These are phyloP conservation scores for Babyrousa celebensis DNA, from an alignment of 2,797 vertebrate species.

Conservation along the genomic window DNA sequence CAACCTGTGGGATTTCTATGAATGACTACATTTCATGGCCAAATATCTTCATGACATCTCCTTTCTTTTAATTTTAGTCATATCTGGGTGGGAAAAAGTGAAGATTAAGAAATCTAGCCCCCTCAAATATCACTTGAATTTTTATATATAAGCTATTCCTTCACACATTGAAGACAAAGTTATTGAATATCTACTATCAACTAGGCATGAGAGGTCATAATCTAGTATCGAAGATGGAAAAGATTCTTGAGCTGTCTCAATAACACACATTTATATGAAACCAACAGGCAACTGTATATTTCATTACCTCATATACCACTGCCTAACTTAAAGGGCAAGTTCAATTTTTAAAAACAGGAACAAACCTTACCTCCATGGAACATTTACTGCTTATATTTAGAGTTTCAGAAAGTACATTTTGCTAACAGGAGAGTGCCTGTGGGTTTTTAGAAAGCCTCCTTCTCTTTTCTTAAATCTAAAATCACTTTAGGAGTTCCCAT, in stretches of 20 bases:
- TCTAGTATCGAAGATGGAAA: background rate
- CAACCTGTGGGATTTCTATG: background rate
- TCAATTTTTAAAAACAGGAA: background rate
- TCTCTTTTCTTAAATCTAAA: background rate
- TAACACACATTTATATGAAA: background rate
- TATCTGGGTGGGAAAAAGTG: background rate
- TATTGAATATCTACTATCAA: background rate
- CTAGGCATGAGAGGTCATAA: background rate
- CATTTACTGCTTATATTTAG: background rate
- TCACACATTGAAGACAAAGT: background rate
- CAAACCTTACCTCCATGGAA: background rate
- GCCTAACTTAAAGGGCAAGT: background rate
- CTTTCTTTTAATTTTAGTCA: background rate
- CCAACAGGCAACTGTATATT: background rate
- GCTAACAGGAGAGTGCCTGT: background rate
- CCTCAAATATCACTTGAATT: background rate
- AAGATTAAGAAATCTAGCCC: background rate
- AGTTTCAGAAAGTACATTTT: slow-evolving; percentile 2
- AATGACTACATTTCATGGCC: background rate
- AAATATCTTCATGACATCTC: background rate
- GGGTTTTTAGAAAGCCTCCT: background rate
- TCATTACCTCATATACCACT: background rate
- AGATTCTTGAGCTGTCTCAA: background rate
- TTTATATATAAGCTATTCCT: background rate
- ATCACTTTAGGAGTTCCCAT: background rate